Evolutionary conservation across 1,140 invertebrate species (phyloP).

Genomic region (Papilio helenus): DNA sequence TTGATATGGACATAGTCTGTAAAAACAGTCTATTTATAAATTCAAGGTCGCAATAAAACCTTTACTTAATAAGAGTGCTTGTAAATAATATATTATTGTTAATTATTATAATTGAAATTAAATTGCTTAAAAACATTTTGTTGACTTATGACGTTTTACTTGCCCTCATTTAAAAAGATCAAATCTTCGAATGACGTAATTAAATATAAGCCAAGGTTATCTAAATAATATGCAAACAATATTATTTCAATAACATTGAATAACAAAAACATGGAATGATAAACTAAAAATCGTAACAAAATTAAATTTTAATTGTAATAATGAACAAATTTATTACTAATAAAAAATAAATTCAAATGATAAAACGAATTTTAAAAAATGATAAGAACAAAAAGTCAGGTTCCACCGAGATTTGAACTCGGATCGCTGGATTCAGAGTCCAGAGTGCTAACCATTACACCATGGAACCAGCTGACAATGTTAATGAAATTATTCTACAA

Average conservation of each 20-base stretch:
- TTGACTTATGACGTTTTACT: not conserved
- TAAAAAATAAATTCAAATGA: not conserved
- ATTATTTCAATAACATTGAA: constrained; percentile 21
- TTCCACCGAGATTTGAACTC: constrained; percentile 83
- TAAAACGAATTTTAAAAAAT: not conserved
- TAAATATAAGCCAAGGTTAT: constrained; percentile 33
- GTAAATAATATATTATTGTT: too few species aligned
- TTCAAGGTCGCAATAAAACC: too few species aligned
- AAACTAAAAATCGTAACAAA: constrained; percentile 25
- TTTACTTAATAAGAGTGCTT: too few species aligned
- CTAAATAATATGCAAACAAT: constrained; percentile 8
- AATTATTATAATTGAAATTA: too few species aligned
- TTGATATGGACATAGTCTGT: too few species aligned
- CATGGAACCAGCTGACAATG: constrained; percentile 67
- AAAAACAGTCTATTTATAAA: too few species aligned
- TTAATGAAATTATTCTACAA: constrained; percentile 46
- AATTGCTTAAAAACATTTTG: too few species aligned
- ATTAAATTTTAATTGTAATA: not conserved
- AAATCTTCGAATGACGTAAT: not conserved
- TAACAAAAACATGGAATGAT: not conserved
- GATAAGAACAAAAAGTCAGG: constrained; percentile 63
- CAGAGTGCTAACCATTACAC: constrained; percentile 83
- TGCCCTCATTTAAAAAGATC: not conserved
- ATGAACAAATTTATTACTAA: not conserved
- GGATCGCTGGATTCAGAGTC: constrained; percentile 83